Base-by-base conservation (phyloP, 1,140 invertebrate genomes). In the Zaprionus tsacasi region DNA sequence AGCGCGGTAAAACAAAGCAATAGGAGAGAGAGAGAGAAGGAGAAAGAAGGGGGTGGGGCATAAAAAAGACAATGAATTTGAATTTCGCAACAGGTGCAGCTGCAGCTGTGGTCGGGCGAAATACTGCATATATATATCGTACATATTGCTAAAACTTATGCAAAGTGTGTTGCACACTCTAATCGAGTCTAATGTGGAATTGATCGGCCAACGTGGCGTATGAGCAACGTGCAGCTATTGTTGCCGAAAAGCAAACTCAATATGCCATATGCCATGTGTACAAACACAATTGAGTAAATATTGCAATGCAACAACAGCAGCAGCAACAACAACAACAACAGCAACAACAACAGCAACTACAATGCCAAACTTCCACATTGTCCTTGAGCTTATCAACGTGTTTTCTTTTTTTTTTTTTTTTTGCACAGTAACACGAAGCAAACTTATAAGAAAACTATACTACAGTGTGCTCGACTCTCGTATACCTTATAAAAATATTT, bases 211-310 rank as follows among this genome's bases (percentile, higher is more conserved):
- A 73, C 13, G 55, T 52, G 64, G 36, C 64, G 64, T 73, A 68
- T 68, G 27, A 17, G 64, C 56, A 54, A 72, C 36, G 43, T 75
- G 36, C 50, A 70, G 43, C 30, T 70, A 48, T 65, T 75, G 67
- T 75, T 75, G 67, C 67, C 67, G 67, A 70, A 78, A 86, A 67
- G 81, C 68, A 79, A 87, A 86, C 74, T 76, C 79, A 66, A 87
- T 82, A 87, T 74, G 58, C 79, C 21, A 21, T 21, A 21, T 21
- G 58, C 58, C 77, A 82, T 81, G 74, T 78, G 79, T 78, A 83
- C 77, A 86, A 78, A 78, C 70, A 87, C 82, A 87, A 87, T 86
- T 87, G 82, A 71, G 72, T 70, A 86, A 86, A 82, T 64, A 86
- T 65, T 68, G 66, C 68, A 59, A 55, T 40, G 43, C 60, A 72